These are phyloP conservation scores for Candoia aspera DNA, from an alignment of 2,113 vertebrate genomes.

Conservation along the genomic window DNA sequence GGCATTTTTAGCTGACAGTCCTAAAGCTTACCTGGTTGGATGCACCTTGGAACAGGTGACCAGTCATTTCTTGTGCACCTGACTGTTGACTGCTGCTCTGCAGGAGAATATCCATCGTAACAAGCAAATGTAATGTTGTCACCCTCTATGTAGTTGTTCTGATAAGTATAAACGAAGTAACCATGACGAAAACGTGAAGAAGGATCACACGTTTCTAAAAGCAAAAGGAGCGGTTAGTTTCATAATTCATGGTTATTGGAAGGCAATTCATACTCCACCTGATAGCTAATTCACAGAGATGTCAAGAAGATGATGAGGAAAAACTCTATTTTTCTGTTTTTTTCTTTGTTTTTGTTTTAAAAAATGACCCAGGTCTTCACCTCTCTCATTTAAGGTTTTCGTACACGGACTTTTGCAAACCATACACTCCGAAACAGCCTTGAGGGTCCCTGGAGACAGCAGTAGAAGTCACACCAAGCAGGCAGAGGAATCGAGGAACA, in stretches of 20 bases:
- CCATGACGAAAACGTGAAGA: not conserved
- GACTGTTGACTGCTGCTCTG: not conserved
- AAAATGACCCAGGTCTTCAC: not conserved
- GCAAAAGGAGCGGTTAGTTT: not conserved
- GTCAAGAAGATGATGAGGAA: not conserved
- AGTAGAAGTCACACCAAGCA: not conserved
- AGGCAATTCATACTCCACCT: not conserved
- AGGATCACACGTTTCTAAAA: not conserved
- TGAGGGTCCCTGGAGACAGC: not conserved
- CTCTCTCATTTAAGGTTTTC: not conserved
- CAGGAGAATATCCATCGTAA: not conserved
- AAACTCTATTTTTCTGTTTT: not conserved
- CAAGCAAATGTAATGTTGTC: not conserved
- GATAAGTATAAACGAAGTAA: fast-evolving
- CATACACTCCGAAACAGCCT: not conserved
- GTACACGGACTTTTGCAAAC: not conserved
- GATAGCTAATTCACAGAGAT: not conserved
- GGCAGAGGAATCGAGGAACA: not conserved
- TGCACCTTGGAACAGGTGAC: not conserved
- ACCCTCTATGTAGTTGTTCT: not conserved
- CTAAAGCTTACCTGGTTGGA: not conserved
- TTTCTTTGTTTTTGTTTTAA: not conserved
- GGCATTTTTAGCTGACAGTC: not conserved
- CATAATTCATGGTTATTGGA: not conserved
- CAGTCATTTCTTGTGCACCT: not conserved